These are phyloP conservation scores for Sialis fuliginosa DNA, from an alignment of 2,888 invertebrate genomes.

Conservation along the genomic window DNA sequence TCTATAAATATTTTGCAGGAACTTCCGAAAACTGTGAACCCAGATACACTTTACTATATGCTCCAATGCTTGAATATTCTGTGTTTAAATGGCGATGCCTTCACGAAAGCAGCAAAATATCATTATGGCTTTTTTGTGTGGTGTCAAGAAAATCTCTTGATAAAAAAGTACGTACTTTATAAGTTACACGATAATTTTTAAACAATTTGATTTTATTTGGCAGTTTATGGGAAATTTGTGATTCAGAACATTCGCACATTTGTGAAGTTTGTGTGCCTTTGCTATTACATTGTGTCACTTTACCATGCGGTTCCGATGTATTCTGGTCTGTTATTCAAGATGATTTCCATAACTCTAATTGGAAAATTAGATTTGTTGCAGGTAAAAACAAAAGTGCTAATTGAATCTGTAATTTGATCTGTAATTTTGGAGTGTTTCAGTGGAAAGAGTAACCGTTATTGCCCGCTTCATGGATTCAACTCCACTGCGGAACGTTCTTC, in stretches of 20 bases:
- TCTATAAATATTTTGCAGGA: conserved; percentile 32
- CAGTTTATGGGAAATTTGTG: conserved; percentile 85
- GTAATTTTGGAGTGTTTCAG: conserved; percentile 19
- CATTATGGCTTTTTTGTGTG: conserved; percentile 86
- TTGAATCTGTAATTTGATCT: neutral
- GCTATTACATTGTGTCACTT: conserved; percentile 83
- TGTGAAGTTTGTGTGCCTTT: conserved; percentile 85
- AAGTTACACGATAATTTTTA: conserved; percentile 49
- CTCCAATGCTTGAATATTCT: conserved; percentile 81
- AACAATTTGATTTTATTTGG: conserved; percentile 46
- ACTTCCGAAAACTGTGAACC: conserved; percentile 62
- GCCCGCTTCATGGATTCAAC: conserved; percentile 86
- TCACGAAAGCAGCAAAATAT: conserved; percentile 69
- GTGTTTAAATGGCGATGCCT: conserved; percentile 85
- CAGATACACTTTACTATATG: conserved; percentile 85
- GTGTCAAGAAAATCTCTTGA: conserved; percentile 88
- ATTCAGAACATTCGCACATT: conserved; percentile 85
- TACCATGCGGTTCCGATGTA: conserved; percentile 86
- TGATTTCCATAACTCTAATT: conserved; percentile 80
- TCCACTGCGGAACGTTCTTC: conserved; percentile 63
- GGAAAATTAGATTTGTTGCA: conserved; percentile 81
- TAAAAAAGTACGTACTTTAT: conserved; percentile 55
- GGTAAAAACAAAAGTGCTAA: conserved; percentile 23
- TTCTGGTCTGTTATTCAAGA: conserved; percentile 92
- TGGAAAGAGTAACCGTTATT: conserved; percentile 85